A percentile compares a stretch with the other conserved stretches of the same genome.
Evolutionary conservation across 2,797 vertebrate genomes (phyloP).

Genomic region (Jordanella pulchra): DNA sequence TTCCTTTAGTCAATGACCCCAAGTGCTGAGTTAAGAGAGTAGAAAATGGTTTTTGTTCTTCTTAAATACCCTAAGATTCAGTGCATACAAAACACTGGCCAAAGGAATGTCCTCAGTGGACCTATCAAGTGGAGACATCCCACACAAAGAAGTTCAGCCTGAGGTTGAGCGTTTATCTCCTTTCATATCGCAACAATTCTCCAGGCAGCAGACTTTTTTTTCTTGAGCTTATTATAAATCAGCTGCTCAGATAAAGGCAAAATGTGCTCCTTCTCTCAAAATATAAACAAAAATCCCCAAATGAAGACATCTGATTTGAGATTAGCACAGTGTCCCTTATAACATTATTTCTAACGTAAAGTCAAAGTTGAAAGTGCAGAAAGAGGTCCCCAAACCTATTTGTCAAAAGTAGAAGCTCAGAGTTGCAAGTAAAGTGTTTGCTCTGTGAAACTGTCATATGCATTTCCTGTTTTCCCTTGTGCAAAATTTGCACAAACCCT

Average conservation of each 20-base stretch:
- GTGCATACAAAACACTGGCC: conserved; percentile 34
- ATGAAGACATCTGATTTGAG: not conserved
- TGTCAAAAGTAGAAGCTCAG: conserved; percentile 9
- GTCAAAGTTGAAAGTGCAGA: conserved; percentile 29
- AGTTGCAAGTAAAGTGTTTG: conserved; percentile 2
- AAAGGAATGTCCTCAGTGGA: conserved; percentile 52
- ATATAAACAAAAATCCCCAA: not conserved
- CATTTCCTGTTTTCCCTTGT: not conserved
- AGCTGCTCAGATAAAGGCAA: conserved; percentile 5
- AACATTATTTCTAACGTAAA: conserved; percentile 16
- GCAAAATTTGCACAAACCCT: not conserved
- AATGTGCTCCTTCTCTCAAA: conserved; percentile 7
- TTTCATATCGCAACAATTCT: conserved; percentile 26
- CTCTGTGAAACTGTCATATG: no score
- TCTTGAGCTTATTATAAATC: conserved; percentile 19
- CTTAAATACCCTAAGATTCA: conserved; percentile 39
- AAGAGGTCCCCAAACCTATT: conserved; percentile 24
- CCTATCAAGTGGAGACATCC: conserved; percentile 28
- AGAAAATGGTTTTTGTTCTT: conserved; percentile 38
- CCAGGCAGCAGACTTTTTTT: conserved; percentile 7
- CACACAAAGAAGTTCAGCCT: conserved; percentile 23
- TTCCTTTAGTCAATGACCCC: conserved; percentile 11
- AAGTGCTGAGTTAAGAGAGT: conserved; percentile 26
- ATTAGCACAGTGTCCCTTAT: not conserved
- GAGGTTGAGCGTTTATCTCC: conserved; percentile 36